Conservation (phyloP, 2,113 vertebrate species). For the Pachycephala philippinensis region DNA sequence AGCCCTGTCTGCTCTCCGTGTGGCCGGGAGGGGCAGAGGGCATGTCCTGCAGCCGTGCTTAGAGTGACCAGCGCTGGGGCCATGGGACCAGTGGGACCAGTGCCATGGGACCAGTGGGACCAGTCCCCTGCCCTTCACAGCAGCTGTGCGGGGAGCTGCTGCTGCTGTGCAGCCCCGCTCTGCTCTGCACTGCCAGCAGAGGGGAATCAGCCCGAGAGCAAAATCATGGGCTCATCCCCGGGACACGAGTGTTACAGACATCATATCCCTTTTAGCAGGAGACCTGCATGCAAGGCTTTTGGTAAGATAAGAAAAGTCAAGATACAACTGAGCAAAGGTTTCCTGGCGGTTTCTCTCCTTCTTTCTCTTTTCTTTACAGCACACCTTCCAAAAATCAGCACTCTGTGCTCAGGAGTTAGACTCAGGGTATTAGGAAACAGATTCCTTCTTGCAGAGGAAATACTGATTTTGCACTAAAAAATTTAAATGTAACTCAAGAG, state of each 20-base stretch:
- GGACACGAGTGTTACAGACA: not conserved
- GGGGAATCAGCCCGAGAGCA: not conserved
- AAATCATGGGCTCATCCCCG: not conserved
- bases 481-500: not conserved
- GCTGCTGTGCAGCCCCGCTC: not conserved
- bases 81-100: not conserved
- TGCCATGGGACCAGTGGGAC: not conserved
- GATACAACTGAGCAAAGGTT: not conserved
- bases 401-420: not conserved
- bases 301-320: too few species aligned
- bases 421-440: not conserved
- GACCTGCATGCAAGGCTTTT: not conserved
- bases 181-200: not conserved
- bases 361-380: not conserved
- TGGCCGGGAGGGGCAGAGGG: fast-evolving
- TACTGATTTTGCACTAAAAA: not conserved
- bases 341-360: not conserved
- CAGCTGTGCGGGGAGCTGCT: not conserved
- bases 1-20: fast-evolving
- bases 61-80: fast-evolving
- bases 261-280: not conserved
- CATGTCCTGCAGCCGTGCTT: fast-evolving
- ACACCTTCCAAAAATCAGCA: not conserved
- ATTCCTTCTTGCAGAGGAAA: not conserved
- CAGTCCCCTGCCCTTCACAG: fast-evolving